Percentiles rank a stretch among this genome's conserved stretches.
phyloP scores from a whole-genome alignment of 2,797 vertebrate species.

The Amphiprion clarkii region DNA sequence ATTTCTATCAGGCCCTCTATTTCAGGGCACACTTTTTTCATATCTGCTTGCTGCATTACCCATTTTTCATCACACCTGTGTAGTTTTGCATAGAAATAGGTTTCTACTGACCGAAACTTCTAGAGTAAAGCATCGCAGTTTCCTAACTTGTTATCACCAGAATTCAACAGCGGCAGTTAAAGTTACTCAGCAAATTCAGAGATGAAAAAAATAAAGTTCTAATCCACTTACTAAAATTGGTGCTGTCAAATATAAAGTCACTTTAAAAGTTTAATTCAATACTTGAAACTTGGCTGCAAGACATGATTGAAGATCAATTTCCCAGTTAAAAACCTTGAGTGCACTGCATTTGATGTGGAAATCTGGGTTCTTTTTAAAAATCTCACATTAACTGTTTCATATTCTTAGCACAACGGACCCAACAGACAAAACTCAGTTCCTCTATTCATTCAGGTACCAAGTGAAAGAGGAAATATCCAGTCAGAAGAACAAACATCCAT shows the following conservation, averaged over 20 bases:
- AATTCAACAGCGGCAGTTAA: not conserved
- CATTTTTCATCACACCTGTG: too few relatives aligned
- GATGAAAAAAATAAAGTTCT: not conserved
- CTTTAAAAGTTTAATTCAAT: not conserved
- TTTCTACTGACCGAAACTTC: not conserved
- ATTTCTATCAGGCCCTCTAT: too few relatives aligned
- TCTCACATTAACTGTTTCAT: not conserved
- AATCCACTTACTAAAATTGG: not conserved
- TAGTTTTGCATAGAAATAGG: not conserved
- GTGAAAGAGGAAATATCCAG: too few relatives aligned
- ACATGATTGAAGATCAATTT: constrained; percentile 5
- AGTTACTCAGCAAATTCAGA: not conserved
- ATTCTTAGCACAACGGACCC: not conserved
- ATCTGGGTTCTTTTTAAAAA: not conserved
- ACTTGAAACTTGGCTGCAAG: not conserved
- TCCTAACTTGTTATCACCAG: too few relatives aligned
- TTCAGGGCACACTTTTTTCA: too few relatives aligned
- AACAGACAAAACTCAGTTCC: not conserved
- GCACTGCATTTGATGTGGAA: not conserved
- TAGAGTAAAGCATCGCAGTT: too few relatives aligned
- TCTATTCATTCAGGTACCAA: not conserved
- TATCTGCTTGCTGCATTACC: too few relatives aligned
- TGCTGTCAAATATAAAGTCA: not conserved
- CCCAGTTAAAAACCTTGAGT: not conserved
- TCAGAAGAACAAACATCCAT: not conserved